phyloP scores from a whole-genome alignment of 35 echinoderm and acorn worm species.

The Ptychodera flava region DNA sequence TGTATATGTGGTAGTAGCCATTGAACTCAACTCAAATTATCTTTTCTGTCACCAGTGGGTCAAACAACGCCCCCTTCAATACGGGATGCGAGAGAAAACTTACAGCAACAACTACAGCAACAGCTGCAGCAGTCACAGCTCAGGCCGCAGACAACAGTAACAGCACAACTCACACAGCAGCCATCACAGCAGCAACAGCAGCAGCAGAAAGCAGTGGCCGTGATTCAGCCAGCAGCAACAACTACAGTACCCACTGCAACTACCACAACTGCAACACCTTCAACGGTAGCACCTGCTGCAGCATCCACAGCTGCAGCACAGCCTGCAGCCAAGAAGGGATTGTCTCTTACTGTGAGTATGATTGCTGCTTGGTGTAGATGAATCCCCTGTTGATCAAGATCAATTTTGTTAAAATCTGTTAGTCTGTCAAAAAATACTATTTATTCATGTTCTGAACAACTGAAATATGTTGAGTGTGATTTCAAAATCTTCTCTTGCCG shows the following conservation, averaged over 20 bases:
- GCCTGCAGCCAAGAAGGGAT: slow-evolving; percentile 57
- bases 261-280: not conserved
- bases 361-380: too few relatives aligned
- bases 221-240: slow-evolving; percentile 6
- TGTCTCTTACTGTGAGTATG: slow-evolving; percentile 88
- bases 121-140: slow-evolving; percentile 7
- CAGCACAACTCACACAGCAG: not conserved
- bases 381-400: too few relatives aligned
- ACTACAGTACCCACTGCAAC: not conserved
- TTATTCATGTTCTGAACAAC: not conserved
- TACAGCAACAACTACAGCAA: slow-evolving; percentile 9
- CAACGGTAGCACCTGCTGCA: not conserved
- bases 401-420: too few relatives aligned
- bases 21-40: too few relatives aligned
- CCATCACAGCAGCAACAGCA: slow-evolving; percentile 12
- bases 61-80: not conserved
- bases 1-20: too few relatives aligned
- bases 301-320: not conserved
- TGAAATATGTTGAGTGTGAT: not conserved
- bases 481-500: not conserved
- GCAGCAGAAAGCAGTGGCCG: slow-evolving; percentile 8
- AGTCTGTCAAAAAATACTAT: too few relatives aligned
- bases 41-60: too few relatives aligned
- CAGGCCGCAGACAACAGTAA: not conserved
- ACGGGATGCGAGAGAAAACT: slow-evolving; percentile 10